Evolutionary conservation across 1,140 invertebrate species (phyloP), one percentile per base, ranked within the genome.

Genomic region (Geopemphigus sp.): DNA sequence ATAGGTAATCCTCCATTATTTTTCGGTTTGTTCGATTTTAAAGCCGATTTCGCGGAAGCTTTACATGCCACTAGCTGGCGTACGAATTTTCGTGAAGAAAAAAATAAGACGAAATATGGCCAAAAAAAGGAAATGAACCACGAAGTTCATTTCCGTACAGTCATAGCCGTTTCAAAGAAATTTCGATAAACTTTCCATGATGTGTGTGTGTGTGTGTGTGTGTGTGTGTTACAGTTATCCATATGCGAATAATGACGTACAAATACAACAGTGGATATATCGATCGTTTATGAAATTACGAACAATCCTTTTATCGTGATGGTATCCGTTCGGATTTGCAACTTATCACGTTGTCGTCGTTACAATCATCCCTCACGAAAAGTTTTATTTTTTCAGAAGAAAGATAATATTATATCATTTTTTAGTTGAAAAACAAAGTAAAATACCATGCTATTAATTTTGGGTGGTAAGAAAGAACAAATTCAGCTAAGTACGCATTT

Each of bases 401-500:
- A 29, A 8, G 24, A 29, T 61, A 39, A 39, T 61, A 17, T 61
- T 29, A 29, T 15, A 61, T 10, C 5, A 8, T 61, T 59, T 29
- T 29, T 19, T 29, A 26, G 24, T 61, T 29, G 15, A 8, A 61
- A 17, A 64, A 29, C 29, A 29, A 64, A 64, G 26, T 64, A 64
- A 64, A 19, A 32, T 64, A 39, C 8, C 26, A 64, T 17, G 32
- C 32, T 17, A 64, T 39, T 3, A 39, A 39, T 39, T n/a, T 39
- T 1, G 29, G 39, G 32, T 17, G 22, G 39, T 0, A 14, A 15
- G 2, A 66, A 22, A 47, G 39, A 68, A 39, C 5, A n/a, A 68
- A 68, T 32, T 68, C 22, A 68, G 39, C 24, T n/a, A 68, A 45
- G 39, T 68, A 68, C 64, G 32, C 47, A 39, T 39, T 47, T 14